A percentile compares a stretch with the other conserved stretches of the same genome.
Evolutionary conservation across 2,888 invertebrate genomes (phyloP).

Genomic region (Ochropleura leucogaster): DNA sequence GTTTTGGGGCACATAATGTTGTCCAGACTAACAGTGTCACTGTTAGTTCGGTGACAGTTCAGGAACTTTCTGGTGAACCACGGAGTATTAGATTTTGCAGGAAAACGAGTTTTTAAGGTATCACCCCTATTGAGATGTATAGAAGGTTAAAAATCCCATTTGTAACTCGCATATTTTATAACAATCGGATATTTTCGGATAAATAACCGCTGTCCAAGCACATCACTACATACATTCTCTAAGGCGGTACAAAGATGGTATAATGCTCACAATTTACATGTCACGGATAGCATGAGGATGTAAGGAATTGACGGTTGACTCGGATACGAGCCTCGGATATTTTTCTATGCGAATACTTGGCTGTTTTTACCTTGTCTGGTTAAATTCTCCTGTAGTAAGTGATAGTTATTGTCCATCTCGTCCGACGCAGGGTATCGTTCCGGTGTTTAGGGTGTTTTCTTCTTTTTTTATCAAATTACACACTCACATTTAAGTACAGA

Average conservation of each 20-base stretch:
- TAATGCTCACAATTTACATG: constrained; percentile 65
- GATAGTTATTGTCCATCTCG: neutral
- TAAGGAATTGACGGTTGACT: constrained; percentile 50
- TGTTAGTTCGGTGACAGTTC: neutral
- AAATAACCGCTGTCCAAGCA: neutral
- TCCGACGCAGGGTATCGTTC: neutral
- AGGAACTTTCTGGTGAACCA: neutral
- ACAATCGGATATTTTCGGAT: constrained; percentile 24
- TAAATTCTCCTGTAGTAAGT: constrained; percentile 18
- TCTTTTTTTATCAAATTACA: too few species aligned
- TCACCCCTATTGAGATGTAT: neutral
- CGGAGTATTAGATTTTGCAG: neutral
- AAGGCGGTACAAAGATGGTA: constrained; percentile 43
- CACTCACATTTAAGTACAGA: too few species aligned
- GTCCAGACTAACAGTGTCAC: too few species aligned
- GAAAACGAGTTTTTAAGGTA: neutral
- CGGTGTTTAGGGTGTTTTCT: too few species aligned
- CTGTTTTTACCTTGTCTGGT: constrained; percentile 1
- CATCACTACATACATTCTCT: constrained; percentile 50
- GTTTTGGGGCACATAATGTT: neutral
- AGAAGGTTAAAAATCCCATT: neutral
- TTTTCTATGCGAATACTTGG: constrained; percentile 18
- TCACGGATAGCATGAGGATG: constrained; percentile 53
- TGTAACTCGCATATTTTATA: neutral
- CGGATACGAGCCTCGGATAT: constrained; percentile 33